Conservation (phyloP, 2,888 invertebrate genomes). For the Yponomeuta cagnagella region DNA sequence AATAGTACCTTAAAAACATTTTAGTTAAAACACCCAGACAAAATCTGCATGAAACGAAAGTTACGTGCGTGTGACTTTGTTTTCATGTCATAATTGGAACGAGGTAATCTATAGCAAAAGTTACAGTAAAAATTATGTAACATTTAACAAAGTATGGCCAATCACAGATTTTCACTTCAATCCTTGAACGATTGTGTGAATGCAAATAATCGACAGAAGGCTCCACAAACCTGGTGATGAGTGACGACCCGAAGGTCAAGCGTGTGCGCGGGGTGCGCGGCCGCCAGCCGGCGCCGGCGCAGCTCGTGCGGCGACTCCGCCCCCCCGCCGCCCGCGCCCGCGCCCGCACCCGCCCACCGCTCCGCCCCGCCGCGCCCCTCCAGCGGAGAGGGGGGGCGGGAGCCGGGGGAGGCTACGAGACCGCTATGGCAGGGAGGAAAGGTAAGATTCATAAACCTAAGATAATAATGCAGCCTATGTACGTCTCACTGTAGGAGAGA, state of each 20-base stretch:
- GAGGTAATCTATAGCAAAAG: too few relatives aligned
- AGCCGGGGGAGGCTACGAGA: conserved; percentile 52
- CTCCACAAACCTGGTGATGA: neutral
- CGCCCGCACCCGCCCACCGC: conserved; percentile 54
- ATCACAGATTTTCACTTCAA: too few relatives aligned
- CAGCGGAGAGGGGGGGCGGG: conserved; percentile 61
- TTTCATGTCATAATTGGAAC: too few relatives aligned
- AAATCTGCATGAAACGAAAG: too few relatives aligned
- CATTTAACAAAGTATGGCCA: too few relatives aligned
- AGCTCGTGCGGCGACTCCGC: conserved; percentile 77
- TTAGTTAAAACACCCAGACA: too few relatives aligned
- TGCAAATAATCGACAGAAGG: too few relatives aligned
- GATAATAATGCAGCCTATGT: too few relatives aligned
- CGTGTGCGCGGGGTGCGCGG: conserved; percentile 81
- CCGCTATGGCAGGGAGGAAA: conserved; percentile 38
- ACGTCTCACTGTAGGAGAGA: neutral
- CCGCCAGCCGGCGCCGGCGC: conserved; percentile 80
- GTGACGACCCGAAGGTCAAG: neutral
- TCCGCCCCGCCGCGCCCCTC: conserved; percentile 57
- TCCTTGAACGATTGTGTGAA: too few relatives aligned
- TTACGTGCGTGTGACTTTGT: too few relatives aligned
- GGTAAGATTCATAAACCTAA: neutral
- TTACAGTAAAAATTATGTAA: too few relatives aligned
- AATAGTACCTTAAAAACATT: too few relatives aligned
- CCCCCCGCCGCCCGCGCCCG: conserved; percentile 39